These are phyloP conservation scores for Petrocephalus schoutedeni DNA, from an alignment of 2,797 vertebrate genomes.

Conservation along the genomic window DNA sequence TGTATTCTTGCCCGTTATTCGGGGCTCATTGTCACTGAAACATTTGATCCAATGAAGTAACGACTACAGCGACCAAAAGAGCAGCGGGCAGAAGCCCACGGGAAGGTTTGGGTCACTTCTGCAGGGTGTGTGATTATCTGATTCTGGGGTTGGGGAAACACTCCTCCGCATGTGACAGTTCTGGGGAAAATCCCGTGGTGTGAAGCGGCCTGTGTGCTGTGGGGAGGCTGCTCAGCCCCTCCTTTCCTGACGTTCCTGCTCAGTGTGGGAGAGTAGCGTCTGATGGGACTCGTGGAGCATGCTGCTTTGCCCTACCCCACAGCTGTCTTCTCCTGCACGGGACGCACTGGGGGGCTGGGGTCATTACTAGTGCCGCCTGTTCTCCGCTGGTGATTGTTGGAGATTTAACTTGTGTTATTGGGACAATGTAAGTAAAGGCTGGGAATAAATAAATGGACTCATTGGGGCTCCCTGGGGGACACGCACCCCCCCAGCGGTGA, in stretches of 20 bases:
- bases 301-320: background rate
- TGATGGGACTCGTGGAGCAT: slow-evolving; percentile 20
- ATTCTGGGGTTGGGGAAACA: slow-evolving; percentile 49
- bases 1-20: background rate
- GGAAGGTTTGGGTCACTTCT: slow-evolving; percentile 56
- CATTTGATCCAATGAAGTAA: slow-evolving; percentile 26
- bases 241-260: background rate
- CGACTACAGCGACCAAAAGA: slow-evolving; percentile 36
- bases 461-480: background rate
- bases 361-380: background rate
- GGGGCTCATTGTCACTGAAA: slow-evolving; percentile 15
- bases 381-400: background rate
- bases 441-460: background rate
- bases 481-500: background rate
- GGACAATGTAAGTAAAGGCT: background rate
- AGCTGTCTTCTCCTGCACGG: background rate
- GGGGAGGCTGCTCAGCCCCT: background rate
- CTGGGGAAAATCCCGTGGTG: slow-evolving; percentile 47
- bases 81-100: slow-evolving; percentile 24
- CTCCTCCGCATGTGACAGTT: slow-evolving; percentile 46
- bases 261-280: background rate
- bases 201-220: background rate
- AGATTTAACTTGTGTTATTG: too few species aligned
- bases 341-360: background rate
- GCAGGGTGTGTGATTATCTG: slow-evolving; percentile 57